Conservation (phyloP, 1,140 invertebrate species). For the Drosophila burlai region DNA sequence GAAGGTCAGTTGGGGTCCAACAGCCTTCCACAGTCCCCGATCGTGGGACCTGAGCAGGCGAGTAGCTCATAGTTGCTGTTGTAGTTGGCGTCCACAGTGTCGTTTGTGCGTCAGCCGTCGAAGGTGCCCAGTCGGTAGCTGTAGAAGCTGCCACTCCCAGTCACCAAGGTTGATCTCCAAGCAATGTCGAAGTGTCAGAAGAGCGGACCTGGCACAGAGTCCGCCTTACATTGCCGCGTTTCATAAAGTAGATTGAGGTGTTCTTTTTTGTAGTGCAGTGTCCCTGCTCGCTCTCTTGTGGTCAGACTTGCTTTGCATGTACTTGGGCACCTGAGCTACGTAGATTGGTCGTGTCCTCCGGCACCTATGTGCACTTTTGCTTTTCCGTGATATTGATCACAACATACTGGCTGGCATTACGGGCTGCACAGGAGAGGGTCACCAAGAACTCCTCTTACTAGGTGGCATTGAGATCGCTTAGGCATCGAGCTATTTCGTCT, state of each 20-base stretch:
- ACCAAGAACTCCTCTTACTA: too few relatives aligned
- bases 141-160: constrained; percentile 9
- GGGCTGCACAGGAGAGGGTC: too few relatives aligned
- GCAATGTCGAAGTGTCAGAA: constrained; percentile 70
- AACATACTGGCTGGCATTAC: too few relatives aligned
- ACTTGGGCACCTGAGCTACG: constrained; percentile 63
- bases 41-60: constrained; percentile 47
- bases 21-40: constrained; percentile 55
- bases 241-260: constrained; percentile 40
- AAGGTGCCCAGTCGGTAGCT: constrained; percentile 64
- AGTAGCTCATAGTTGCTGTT: constrained; percentile 69
- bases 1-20: constrained; percentile 32
- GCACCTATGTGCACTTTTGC: too few relatives aligned
- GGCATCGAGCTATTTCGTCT: too few relatives aligned
- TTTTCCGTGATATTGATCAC: too few relatives aligned
- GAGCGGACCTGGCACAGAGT: constrained; percentile 38
- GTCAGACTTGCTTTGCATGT: background rate
- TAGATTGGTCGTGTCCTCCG: constrained; percentile 25
- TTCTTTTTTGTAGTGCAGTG: background rate
- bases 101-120: constrained; percentile 63
- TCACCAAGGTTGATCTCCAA: constrained; percentile 22
- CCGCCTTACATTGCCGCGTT: constrained; percentile 30
- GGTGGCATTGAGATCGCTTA: too few relatives aligned
- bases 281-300: constrained; percentile 1
- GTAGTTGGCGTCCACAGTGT: background rate